A percentile compares a stretch with the other conserved stretches of the same genome.
Evolutionary conservation across 1,140 invertebrate species (phyloP).

Genomic region (Formica exsecta): DNA sequence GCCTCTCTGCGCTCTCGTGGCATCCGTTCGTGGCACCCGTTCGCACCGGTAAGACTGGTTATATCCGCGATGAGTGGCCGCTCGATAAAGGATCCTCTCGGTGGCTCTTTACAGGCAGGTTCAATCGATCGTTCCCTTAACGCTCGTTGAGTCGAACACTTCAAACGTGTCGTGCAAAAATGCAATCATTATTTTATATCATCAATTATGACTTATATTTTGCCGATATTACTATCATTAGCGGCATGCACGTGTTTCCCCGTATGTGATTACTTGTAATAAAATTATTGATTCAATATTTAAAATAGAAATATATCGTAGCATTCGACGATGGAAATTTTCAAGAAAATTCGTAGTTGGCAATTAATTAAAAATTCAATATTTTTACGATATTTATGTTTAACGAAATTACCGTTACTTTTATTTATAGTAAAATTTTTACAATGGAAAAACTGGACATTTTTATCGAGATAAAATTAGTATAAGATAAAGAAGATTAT

Average conservation of each 20-base stretch:
- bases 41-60: constrained; percentile 74
- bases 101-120: constrained; percentile 31
- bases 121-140: constrained; percentile 60
- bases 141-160: constrained; percentile 12
- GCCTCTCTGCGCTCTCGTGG: constrained; percentile 2
- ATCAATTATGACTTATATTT: neutral
- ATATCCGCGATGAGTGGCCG: constrained; percentile 41
- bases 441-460: neutral
- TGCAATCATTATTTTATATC: neutral
- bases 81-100: constrained; percentile 63
- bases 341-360: neutral
- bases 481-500: neutral
- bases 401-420: too few species aligned
- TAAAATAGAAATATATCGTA: neutral
- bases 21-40: constrained; percentile 51
- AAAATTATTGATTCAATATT: neutral
- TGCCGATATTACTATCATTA: neutral
- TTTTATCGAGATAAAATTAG: neutral
- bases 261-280: too few species aligned
- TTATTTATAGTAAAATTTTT: too few species aligned
- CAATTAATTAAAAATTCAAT: neutral
- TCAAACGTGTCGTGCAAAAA: constrained; percentile 13
- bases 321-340: neutral
- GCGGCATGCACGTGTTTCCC: neutral
- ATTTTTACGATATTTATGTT: neutral